A percentile compares a stretch with the other conserved stretches of the same genome.
Evolutionary conservation across 2,113 vertebrate species (phyloP).

Genomic region (Pteropus alecto): DNA sequence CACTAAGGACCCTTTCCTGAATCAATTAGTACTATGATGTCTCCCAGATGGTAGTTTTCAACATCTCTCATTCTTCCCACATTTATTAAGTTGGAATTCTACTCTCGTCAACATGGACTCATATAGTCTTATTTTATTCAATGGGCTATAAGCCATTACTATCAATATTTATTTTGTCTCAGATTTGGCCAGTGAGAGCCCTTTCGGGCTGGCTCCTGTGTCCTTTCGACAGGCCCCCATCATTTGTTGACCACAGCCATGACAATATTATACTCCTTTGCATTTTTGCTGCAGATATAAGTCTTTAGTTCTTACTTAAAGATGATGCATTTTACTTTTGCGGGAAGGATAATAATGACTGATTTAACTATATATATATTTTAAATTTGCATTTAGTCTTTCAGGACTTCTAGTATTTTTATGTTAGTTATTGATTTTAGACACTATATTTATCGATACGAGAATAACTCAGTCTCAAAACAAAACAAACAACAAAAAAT

Average conservation of each 20-base stretch:
- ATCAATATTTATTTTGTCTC: background rate
- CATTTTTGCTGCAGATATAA: background rate
- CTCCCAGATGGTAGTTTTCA: background rate
- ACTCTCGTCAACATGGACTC: background rate
- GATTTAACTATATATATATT: background rate
- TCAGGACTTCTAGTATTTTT: background rate
- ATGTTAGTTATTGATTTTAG: background rate
- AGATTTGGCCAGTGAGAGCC: background rate
- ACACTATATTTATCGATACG: background rate
- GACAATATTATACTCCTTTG: background rate
- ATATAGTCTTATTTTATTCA: background rate
- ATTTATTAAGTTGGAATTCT: background rate
- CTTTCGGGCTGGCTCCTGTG: background rate
- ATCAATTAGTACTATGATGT: background rate
- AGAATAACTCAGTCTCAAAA: background rate
- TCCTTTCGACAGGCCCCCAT: background rate
- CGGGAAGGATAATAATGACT: background rate
- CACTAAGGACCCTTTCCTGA: background rate
- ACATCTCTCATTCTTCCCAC: background rate
- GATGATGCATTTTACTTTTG: background rate
- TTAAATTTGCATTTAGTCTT: background rate
- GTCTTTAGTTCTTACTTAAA: conserved; percentile 1
- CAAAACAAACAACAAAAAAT: conserved; percentile 8
- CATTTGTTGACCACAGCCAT: background rate
- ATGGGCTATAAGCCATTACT: background rate